Evolutionary conservation across 2,113 vertebrate genomes (phyloP), one percentile per base, ranked within the genome.

Genomic region (Typhlomys cinereus): DNA sequence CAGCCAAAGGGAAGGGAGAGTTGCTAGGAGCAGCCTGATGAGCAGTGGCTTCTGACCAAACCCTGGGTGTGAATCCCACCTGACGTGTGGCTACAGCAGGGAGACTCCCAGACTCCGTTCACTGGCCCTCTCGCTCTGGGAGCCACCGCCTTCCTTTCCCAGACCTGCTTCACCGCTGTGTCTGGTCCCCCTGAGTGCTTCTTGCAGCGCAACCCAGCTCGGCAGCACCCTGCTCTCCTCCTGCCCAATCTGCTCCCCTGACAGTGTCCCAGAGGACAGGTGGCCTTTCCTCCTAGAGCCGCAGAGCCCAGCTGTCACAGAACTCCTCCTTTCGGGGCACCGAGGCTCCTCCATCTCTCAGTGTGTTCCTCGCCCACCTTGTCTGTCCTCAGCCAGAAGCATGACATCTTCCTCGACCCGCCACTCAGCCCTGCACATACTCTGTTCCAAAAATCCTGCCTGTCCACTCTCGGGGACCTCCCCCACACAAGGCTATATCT

Each of bases 221-320:
- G n/a, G n/a, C n/a, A n/a, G n/a, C n/a, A n/a, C n/a, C 57, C 46
- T 44, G 13, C 75, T 50, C 52, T 27, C n/a, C 50, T 64, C 73
- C 54, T 7, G 10, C 9, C 46, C 48, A 0, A 4, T 11, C 27
- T 54, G 18, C 25, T 12, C 20, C 18, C 1, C 17, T 48, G 15
- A n/a, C 34, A 17, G 29, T n/a, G 13, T 20, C 23, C 10, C 23
- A n/a, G 80, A n/a, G 80, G 15, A n/a, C 2, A 11, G 57, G 1
- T 2, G n/a, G 7, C 74, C 11, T 70, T 36, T 79, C 57, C 46
- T 14, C 1, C 1, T 31, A 52, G 54, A 61, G 4, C 50, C 57
- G 50, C 17, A 12, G 34, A 48, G 62, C 31, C 29, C 39, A 5
- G 23, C 4, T 54, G 46, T 41, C n/a, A 27, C 36, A 2, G 4